phyloP scores from a whole-genome alignment of 1,140 invertebrate species.

The Ruditapes philippinarum region DNA sequence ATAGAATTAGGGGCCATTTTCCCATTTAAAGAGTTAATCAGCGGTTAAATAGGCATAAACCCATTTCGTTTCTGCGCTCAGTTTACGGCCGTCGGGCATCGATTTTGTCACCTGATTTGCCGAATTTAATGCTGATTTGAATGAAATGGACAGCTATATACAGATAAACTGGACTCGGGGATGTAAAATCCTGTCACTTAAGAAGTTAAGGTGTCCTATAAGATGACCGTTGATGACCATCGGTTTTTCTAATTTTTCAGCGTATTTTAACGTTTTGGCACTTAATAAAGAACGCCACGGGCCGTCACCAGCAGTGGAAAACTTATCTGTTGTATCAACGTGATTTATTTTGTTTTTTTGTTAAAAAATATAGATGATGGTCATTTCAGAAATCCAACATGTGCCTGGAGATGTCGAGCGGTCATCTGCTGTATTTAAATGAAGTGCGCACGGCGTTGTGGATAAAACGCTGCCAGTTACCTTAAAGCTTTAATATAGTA shows the following conservation, averaged over 20 bases:
- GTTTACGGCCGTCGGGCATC: constrained; percentile 26
- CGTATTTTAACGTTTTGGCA: constrained; percentile 27
- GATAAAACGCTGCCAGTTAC: no score
- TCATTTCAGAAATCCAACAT: no score
- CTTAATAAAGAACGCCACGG: constrained; percentile 41
- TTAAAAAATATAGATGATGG: constrained; percentile 12
- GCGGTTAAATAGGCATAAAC: constrained; percentile 50
- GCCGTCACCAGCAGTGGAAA: constrained; percentile 25
- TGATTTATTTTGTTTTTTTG: neutral
- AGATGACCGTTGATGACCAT: constrained; percentile 54
- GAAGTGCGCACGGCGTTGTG: no score
- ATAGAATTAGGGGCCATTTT: constrained; percentile 52
- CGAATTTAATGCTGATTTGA: constrained; percentile 52
- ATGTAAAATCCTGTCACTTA: constrained; percentile 49
- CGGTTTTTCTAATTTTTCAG: neutral
- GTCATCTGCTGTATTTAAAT: no score
- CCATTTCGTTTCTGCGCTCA: constrained; percentile 22
- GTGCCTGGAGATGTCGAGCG: no score
- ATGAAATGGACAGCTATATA: constrained; percentile 40
- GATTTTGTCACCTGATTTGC: constrained; percentile 53
- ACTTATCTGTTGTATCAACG: neutral
- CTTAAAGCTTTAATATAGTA: no score
- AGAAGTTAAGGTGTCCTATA: constrained; percentile 10
- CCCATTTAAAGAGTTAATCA: constrained; percentile 63
- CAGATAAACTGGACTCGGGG: constrained; percentile 26